phyloP scores from a whole-genome alignment of 2,797 vertebrate genomes.

The Mus minutoides region DNA sequence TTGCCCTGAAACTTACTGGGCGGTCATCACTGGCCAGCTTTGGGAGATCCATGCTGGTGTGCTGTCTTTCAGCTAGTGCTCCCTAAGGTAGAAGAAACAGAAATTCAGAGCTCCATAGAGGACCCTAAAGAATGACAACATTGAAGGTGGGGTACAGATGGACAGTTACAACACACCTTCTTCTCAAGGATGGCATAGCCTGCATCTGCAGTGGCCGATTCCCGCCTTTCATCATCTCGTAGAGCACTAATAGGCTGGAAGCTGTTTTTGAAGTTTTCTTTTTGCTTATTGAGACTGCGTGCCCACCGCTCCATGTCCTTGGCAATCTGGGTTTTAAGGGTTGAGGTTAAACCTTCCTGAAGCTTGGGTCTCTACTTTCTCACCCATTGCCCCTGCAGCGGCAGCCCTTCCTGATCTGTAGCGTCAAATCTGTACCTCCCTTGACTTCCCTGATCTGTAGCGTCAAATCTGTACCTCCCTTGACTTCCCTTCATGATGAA shows the following conservation, averaged over 20 bases:
- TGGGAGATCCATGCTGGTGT: constrained; percentile 91
- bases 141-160: too few relatives aligned
- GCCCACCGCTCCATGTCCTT: constrained; percentile 98
- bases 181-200: constrained; percentile 96
- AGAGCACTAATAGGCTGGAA: constrained; percentile 87
- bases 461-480: background rate
- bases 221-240: constrained; percentile 90
- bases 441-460: background rate
- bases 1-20: constrained; percentile 80
- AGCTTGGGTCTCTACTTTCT: background rate
- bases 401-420: background rate
- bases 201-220: constrained; percentile 94
- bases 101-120: constrained; percentile 11
- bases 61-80: constrained; percentile 92
- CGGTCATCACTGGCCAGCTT: constrained; percentile 90
- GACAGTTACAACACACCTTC: constrained; percentile 87
- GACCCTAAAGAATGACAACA: background rate
- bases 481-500: background rate
- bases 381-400: background rate
- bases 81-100: constrained; percentile 85
- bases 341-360: background rate
- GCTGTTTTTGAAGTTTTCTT: constrained; percentile 93
- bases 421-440: background rate
- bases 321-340: constrained; percentile 89
- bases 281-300: constrained; percentile 94